These are phyloP conservation scores for Colletes gigas DNA, from an alignment of 1,140 invertebrate genomes.

Conservation along the genomic window DNA sequence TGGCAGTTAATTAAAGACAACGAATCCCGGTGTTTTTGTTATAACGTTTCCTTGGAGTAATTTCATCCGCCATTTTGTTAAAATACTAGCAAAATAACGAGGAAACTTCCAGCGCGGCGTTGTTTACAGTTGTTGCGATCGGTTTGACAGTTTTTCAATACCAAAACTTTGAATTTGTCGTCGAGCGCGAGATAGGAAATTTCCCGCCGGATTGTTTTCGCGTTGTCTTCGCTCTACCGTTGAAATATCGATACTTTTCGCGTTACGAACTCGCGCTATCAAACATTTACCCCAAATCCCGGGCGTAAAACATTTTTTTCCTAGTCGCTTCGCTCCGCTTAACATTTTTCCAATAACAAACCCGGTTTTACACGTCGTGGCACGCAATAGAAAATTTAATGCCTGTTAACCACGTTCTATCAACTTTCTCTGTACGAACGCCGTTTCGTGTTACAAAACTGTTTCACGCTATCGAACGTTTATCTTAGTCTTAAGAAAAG, in stretches of 20 bases:
- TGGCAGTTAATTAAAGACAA: too few relatives aligned
- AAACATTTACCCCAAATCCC: neutral
- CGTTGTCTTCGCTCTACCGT: neutral
- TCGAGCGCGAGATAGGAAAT: constrained; percentile 2
- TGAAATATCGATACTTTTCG: neutral
- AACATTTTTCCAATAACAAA: neutral
- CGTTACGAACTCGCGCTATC: neutral
- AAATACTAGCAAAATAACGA: neutral
- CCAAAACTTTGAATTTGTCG: neutral
- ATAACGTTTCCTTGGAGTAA: too few relatives aligned
- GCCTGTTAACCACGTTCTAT: neutral
- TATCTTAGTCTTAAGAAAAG: neutral
- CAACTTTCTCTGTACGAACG: neutral
- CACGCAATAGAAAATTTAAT: neutral
- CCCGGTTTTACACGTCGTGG: neutral
- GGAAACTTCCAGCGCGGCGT: neutral
- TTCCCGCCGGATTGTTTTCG: neutral
- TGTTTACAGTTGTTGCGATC: neutral
- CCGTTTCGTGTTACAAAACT: constrained; percentile 18
- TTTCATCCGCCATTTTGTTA: neutral
- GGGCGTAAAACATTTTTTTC: neutral
- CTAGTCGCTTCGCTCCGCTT: neutral
- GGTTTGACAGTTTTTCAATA: constrained; percentile 4
- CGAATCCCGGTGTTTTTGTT: too few relatives aligned
- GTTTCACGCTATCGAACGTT: constrained; percentile 11